Base-by-base conservation (phyloP, 2,113 vertebrate species). In the Sterna hirundo region DNA sequence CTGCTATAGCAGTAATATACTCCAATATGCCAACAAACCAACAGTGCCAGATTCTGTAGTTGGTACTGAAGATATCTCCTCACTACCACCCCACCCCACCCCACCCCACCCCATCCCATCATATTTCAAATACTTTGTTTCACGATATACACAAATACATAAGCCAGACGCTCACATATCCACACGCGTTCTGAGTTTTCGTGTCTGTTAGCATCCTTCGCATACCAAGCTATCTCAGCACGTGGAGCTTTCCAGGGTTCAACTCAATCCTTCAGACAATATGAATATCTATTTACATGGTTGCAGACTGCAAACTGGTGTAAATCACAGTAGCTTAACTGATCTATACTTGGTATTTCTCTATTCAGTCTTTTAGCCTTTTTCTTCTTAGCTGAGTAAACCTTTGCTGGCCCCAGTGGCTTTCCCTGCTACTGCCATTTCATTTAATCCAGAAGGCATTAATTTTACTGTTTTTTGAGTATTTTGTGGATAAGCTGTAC, bases 401-500 rank as follows among this genome's bases (percentile, higher is more conserved):
- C 3, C 6, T 36, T 74, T 86, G 36, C 70, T 69, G 23, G 40
- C 66, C 30, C 25, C 57, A 65, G 27, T 58, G 71, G 64, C 36
- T 38, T 65, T 86, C 74, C 15, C 47, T 49, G 40, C 49, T 89
- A 17, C 57, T 72, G 62, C 29, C 46, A 60, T 86, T 95, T 88
- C 2, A 1, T 61, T 92, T 90, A 83, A 88, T 93, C 38, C 65
- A 75, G 64, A 91, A 84, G 0, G 1, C 72, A 86, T 78, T 77
- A 19, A 68, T 81, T 78, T 78, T 74, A 58, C 16, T 83, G 62
- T 1, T 18, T 83, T 88, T 84, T 77, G n/a, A 92, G 58, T 19
- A 71, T 65, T 66, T 82, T 95, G 44, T 55, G n/a, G 22, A 25
- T 83, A 91, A 93, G n/a, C 15, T 97, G 86, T 83, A 88, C 46